Evolutionary conservation across 2,797 vertebrate genomes (phyloP), one percentile per base, ranked within the genome.

Genomic region (Sebastes matsubarae): DNA sequence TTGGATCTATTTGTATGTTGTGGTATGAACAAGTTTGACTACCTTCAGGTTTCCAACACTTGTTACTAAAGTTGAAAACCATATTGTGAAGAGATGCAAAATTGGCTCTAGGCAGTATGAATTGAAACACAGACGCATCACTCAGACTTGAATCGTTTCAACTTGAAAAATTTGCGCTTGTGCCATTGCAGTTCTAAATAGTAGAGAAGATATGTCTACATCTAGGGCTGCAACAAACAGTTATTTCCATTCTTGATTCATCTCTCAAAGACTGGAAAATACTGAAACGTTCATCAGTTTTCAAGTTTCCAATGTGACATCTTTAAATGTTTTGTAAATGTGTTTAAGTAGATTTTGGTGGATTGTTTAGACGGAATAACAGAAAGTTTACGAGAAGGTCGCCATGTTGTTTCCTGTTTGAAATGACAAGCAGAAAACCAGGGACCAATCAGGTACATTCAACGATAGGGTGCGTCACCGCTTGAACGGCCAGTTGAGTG

Each of bases 11-110:
- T 59, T 42, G 4, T 74, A 4, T 50, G 22, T 50, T 77, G 24
- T 67, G 36, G 18, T 38, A 73, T 55, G 42, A 59, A 67, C n/a
- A 68, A 4, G 24, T 80, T 77, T 30, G 11, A 68, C n/a, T 68
- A 12, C 36, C 18, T 46, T 75, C 57, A 34, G 50, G 34, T 30
- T 71, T 58, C 11, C 25, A n/a, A 29, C 64, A 29, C 52, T 38
- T 18, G 5, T 55, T 59, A 16, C 6, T 25, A 18, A 77, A 60
- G 36, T 30, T 75, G 18, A 65, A 46, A 69, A n/a, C 29, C 64
- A 61, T 32, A 42, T 14, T 14, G 5, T 11, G 4, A 60, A 12
- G 30, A 25, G 14, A 38, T 58, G 25, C 22, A 69, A 6, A 27
- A 36, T 58, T 58, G 0, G 22, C 32, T 30, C 8, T 4, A 3